A percentile compares a stretch with the other conserved stretches of the same genome.
Conservation (phyloP, 2,888 invertebrate species). For the Drosophila prolongata region DNA sequence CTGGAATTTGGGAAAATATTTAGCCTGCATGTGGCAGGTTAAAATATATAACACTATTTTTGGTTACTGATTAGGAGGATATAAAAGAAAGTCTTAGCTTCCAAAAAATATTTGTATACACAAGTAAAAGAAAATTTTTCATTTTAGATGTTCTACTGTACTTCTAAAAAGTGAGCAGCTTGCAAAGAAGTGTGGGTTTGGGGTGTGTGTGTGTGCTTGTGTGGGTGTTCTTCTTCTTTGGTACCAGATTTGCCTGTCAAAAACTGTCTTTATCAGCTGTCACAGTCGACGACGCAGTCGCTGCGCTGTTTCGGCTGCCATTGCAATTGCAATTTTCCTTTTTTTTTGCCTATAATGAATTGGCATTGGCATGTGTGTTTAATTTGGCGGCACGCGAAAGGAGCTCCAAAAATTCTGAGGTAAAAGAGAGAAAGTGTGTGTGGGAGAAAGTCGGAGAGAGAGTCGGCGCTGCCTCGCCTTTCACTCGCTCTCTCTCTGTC, state of each 20-base stretch:
- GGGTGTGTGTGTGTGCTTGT: conserved; percentile 1
- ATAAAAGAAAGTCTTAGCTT: too few species aligned
- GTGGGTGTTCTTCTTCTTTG: background rate
- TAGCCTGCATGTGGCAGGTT: too few species aligned
- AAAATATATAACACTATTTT: too few species aligned
- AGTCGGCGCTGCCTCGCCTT: conserved; percentile 13
- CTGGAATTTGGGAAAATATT: too few species aligned
- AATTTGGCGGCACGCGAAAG: conserved; percentile 40
- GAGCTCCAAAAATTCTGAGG: conserved; percentile 10
- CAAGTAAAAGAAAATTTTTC: background rate
- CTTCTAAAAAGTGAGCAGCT: conserved; percentile 13
- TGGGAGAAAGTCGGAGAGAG: conserved; percentile 4
- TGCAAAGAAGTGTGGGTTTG: conserved; percentile 18
- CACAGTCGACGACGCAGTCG: conserved; percentile 14
- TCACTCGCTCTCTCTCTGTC: conserved; percentile 13
- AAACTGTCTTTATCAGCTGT: conserved; percentile 43
- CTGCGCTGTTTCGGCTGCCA: conserved; percentile 3
- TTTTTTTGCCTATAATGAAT: conserved; percentile 65
- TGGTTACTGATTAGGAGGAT: too few species aligned
- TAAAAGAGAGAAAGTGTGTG: conserved; percentile 17
- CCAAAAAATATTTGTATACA: too few species aligned
- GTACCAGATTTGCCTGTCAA: conserved; percentile 44
- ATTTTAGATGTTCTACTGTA: conserved; percentile 8
- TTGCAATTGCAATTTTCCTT: conserved; percentile 44
- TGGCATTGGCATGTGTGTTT: conserved; percentile 60